Percentiles rank a stretch among this genome's conserved stretches.
These are phyloP conservation scores for Caradrina clavipalpis DNA, from an alignment of 2,888 invertebrate species.

Conservation along the genomic window DNA sequence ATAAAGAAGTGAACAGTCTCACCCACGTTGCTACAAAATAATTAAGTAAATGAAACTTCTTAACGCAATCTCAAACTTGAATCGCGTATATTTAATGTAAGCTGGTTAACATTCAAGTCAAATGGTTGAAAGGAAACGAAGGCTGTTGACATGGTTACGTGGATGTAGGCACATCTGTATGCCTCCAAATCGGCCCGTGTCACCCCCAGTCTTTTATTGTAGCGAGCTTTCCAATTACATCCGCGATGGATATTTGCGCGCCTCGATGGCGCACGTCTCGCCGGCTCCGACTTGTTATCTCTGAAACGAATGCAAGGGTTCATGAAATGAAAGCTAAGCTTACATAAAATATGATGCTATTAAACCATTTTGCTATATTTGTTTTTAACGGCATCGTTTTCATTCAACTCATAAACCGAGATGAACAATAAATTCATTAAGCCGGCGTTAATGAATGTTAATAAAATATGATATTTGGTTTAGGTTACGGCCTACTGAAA, in stretches of 20 bases:
- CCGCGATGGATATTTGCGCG: conserved; percentile 77
- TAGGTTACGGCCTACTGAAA: neutral
- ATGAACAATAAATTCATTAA: conserved; percentile 62
- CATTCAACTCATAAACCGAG: conserved; percentile 52
- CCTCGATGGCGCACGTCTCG: conserved; percentile 61
- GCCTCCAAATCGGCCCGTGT: conserved; percentile 73
- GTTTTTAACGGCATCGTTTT: conserved; percentile 56
- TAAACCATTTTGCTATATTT: conserved; percentile 53
- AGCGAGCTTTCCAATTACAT: conserved; percentile 84
- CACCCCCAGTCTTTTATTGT: conserved; percentile 81
- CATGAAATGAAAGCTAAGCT: conserved; percentile 71
- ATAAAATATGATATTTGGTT: conserved; percentile 46
- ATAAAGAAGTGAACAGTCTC: conserved; percentile 15
- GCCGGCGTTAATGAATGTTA: conserved; percentile 48
- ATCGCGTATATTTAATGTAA: conserved; percentile 35
- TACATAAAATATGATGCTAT: conserved; percentile 58
- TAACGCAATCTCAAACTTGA: conserved; percentile 36
- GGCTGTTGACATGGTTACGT: conserved; percentile 63
- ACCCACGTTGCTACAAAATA: conserved; percentile 28
- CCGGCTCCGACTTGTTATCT: conserved; percentile 72
- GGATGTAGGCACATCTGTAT: conserved; percentile 69
- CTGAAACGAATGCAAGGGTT: conserved; percentile 74
- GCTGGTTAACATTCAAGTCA: conserved; percentile 63
- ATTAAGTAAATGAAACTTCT: conserved; percentile 38
- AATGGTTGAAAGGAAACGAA: conserved; percentile 65